These are phyloP conservation scores for Ciconia boyciana DNA, from an alignment of 2,113 vertebrate species.

Conservation along the genomic window DNA sequence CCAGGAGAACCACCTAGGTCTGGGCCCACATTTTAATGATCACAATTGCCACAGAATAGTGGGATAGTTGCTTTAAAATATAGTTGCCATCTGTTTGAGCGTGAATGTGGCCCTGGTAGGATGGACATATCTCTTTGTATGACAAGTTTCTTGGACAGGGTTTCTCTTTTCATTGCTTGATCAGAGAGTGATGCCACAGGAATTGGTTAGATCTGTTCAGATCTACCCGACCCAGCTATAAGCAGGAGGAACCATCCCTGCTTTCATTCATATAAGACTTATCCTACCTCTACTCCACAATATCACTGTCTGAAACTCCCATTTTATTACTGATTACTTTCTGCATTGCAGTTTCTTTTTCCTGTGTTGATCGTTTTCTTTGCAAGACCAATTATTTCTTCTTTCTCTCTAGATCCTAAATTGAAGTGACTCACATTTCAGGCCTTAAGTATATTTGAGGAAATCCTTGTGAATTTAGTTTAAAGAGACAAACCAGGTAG, in stretches of 20 bases:
- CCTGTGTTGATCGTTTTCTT: background rate
- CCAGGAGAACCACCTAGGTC: background rate
- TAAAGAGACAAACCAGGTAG: background rate
- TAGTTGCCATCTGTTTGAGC: background rate
- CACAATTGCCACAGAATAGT: background rate
- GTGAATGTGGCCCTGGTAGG: background rate
- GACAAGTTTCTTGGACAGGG: background rate
- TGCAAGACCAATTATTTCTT: background rate
- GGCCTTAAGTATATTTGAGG: background rate
- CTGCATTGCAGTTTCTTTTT: background rate
- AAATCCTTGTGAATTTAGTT: constrained; percentile 12
- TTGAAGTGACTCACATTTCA: background rate
- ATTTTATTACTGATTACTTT: background rate
- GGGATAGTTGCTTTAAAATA: background rate
- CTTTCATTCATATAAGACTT: background rate
- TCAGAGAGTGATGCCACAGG: background rate
- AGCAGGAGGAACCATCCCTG: background rate
- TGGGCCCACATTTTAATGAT: background rate
- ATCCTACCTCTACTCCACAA: background rate
- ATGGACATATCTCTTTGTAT: background rate
- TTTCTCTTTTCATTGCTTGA: background rate
- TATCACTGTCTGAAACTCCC: background rate
- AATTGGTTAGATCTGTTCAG: background rate
- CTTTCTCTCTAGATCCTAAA: background rate
- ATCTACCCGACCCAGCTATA: background rate